phyloP scores from a whole-genome alignment of 2,797 vertebrate species.

The Gallinago stenura region DNA sequence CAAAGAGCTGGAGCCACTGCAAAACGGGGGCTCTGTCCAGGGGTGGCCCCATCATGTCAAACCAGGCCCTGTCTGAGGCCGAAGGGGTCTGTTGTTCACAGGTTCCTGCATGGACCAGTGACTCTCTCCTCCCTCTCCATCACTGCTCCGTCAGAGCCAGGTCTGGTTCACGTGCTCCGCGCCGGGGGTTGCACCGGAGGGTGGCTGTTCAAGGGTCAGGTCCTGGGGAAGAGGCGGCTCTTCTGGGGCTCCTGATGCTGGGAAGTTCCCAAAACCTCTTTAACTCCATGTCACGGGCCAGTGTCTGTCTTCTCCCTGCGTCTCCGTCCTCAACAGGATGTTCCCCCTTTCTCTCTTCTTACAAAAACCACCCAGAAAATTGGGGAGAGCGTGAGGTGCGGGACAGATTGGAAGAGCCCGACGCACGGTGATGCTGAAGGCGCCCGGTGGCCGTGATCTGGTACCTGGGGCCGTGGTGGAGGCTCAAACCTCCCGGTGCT shows the following conservation, averaged over 20 bases:
- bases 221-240: background rate
- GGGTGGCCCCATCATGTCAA: background rate
- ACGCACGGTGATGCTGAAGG: fast-evolving
- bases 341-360: background rate
- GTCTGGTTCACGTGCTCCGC: background rate
- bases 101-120: background rate
- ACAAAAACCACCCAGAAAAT: background rate
- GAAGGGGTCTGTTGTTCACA: background rate
- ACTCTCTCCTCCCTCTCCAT: background rate
- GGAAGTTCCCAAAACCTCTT: background rate
- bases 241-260: background rate
- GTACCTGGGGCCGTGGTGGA: fast-evolving
- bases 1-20: background rate
- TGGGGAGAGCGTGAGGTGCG: background rate
- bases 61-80: background rate
- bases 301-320: background rate
- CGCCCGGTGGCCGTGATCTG: fast-evolving
- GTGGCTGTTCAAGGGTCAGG: background rate
- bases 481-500: background rate
- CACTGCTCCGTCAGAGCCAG: background rate
- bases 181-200: background rate
- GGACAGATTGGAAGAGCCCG: fast-evolving
- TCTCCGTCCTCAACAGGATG: background rate
- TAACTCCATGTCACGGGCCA: background rate
- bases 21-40: background rate